phyloP scores from a whole-genome alignment of 2,113 vertebrate genomes.

The Nettapus auritus region DNA sequence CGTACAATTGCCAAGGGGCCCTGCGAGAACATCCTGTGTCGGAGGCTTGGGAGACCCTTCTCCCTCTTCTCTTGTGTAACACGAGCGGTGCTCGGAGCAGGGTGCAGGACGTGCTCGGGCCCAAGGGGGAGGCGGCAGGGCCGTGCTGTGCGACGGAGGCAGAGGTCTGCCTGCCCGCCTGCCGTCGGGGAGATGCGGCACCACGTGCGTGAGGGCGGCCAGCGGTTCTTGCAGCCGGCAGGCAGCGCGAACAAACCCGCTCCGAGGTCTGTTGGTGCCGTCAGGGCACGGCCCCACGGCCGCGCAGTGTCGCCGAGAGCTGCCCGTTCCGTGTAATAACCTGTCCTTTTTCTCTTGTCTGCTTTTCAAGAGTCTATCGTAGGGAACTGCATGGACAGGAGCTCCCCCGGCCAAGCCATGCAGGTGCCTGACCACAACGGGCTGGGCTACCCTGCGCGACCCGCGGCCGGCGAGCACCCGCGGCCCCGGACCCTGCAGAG shows the following conservation, averaged over 20 bases:
- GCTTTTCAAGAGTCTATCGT: slow-evolving; percentile 72
- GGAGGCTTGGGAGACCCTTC: background rate
- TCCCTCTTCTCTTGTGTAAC: background rate
- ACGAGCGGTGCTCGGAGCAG: background rate
- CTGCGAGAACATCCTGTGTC: background rate
- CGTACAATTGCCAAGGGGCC: slow-evolving; percentile 4
- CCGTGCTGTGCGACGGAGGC: background rate
- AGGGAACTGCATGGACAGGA: slow-evolving; percentile 85
- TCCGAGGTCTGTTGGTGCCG: rapidly evolving
- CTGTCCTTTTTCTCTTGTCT: background rate
- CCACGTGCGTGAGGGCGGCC: rapidly evolving
- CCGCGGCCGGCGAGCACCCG: slow-evolving; percentile 78
- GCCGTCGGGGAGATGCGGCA: background rate
- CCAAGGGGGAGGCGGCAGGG: background rate
- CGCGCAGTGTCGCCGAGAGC: rapidly evolving
- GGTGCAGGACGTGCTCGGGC: background rate
- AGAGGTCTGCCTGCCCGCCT: background rate
- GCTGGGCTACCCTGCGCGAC: slow-evolving; percentile 80
- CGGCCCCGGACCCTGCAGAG: slow-evolving; percentile 90
- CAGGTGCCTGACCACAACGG: slow-evolving; percentile 91
- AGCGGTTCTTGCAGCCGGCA: rapidly evolving
- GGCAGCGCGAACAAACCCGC: no score
- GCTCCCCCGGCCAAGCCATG: slow-evolving; percentile 84
- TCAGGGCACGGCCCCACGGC: rapidly evolving
- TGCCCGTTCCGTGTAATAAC: background rate